Conservation (phyloP, 2,113 vertebrate species). For the Hyperopisus bebe region DNA sequence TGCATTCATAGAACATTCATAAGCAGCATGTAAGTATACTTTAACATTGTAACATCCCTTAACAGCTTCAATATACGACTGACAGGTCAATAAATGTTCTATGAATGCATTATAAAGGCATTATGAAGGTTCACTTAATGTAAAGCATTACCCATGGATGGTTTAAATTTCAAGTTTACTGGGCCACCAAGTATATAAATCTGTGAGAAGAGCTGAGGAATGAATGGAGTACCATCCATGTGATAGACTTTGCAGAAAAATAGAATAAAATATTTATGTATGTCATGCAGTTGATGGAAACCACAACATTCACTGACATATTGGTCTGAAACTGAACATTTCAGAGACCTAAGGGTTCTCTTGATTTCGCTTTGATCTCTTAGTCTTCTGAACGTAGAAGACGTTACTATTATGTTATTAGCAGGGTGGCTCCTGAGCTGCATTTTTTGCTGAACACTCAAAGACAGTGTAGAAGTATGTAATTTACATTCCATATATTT, state of each 20-base stretch:
- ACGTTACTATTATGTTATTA: not conserved
- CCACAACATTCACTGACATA: not conserved
- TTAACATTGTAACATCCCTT: not conserved
- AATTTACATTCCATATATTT: not conserved
- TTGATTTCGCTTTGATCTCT: not conserved
- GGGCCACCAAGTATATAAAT: not conserved
- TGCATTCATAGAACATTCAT: not conserved
- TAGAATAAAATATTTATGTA: not conserved
- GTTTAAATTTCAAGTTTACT: not conserved
- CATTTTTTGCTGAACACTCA: not conserved
- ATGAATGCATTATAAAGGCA: not conserved
- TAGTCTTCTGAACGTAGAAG: not conserved
- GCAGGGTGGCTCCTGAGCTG: not conserved
- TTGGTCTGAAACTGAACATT: not conserved
- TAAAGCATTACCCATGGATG: not conserved
- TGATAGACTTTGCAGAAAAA: not conserved
- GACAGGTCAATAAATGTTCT: no score
- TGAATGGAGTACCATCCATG: not conserved
- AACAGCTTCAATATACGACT: no score
- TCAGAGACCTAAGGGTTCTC: not conserved
- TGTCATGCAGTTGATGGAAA: not conserved
- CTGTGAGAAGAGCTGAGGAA: not conserved
- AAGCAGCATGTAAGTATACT: not conserved
- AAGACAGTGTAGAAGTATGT: not conserved
- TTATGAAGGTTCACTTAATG: not conserved